A percentile compares a stretch with the other conserved stretches of the same genome.
Evolutionary conservation across 2,797 vertebrate species (phyloP).

Genomic region (Sebastes goodei): DNA sequence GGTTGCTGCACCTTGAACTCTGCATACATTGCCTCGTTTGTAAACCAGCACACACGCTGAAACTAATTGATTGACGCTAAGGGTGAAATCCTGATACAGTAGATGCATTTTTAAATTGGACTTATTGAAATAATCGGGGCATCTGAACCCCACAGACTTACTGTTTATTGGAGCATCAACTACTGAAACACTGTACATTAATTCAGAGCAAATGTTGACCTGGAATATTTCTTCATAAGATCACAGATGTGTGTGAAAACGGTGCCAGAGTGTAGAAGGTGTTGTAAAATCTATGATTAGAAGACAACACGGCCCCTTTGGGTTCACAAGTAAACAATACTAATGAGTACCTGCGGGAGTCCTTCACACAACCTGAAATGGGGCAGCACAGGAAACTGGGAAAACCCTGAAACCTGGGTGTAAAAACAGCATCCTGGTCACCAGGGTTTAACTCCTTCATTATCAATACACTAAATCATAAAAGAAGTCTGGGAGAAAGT

Average conservation of each 20-base stretch:
- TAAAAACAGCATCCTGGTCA: slow-evolving; percentile 27
- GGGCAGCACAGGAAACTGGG: slow-evolving; percentile 49
- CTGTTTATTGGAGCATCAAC: not conserved
- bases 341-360: slow-evolving; percentile 76
- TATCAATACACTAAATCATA: slow-evolving; percentile 32
- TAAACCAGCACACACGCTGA: slow-evolving; percentile 14
- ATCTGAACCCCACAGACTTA: not conserved
- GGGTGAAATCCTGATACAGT: not conserved
- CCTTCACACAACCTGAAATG: slow-evolving; percentile 63
- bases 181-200: not conserved
- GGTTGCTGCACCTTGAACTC: slow-evolving; percentile 39
- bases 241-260: slow-evolving; percentile 57
- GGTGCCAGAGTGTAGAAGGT: slow-evolving; percentile 36
- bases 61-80: slow-evolving; percentile 15
- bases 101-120: not conserved
- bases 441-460: slow-evolving; percentile 22
- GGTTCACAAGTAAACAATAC: slow-evolving; percentile 70
- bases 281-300: slow-evolving; percentile 69
- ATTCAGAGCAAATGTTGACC: slow-evolving; percentile 23
- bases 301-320: slow-evolving; percentile 55
- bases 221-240: slow-evolving; percentile 49
- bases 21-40: slow-evolving; percentile 22
- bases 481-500: slow-evolving; percentile 6
- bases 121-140: not conserved
- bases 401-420: slow-evolving; percentile 15